Evolutionary conservation across 2,888 invertebrate species (phyloP), one percentile per base, ranked within the genome.

Genomic region (Apantesis nais): DNA sequence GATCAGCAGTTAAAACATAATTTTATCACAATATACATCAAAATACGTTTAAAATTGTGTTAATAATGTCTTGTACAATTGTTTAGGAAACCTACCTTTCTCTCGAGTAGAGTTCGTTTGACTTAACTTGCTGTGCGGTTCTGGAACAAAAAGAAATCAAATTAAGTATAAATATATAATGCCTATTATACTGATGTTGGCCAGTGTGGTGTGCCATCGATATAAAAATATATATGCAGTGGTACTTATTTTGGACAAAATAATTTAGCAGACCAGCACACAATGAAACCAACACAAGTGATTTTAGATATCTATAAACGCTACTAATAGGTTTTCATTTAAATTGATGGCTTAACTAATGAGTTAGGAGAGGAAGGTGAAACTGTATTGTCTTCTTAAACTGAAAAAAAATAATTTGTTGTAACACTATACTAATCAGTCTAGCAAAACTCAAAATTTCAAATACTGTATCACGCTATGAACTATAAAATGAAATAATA

Each of bases 111-210:
- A 55, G 52, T 29, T 22, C 12, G 22, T 52, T 55, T 52, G n/a
- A 37, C 34, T 65, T 7, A 48, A 52, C 52, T 52, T 52, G 65
- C 65, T 55, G 65, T 52, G 65, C 37, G 34, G 25, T 52, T 55
- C 65, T 55, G 65, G 55, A 55, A 66, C 52, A 34, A 55, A 25
- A 16, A 48, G 22, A 52, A 9, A 9, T 1, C 22, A 22, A 3
- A 48, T 14, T 11, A 41, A 12, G 14, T 14, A 39, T 39, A 39
- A 7, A 39, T 39, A 12, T 39, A 39, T n/a, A 39, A 5, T 44
- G 44, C 19, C 14, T 44, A 44, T 44, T 19, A 19, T 44, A 16
- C 7, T 0, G 5, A 19, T 19, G 5, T 19, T 1, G 44, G n/a
- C n/a, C n/a, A n/a, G n/a, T n/a, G n/a, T n/a, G n/a, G n/a, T n/a